Evolutionary conservation across 2,113 vertebrate genomes (phyloP).

Genomic region (Amazona guildingii): DNA sequence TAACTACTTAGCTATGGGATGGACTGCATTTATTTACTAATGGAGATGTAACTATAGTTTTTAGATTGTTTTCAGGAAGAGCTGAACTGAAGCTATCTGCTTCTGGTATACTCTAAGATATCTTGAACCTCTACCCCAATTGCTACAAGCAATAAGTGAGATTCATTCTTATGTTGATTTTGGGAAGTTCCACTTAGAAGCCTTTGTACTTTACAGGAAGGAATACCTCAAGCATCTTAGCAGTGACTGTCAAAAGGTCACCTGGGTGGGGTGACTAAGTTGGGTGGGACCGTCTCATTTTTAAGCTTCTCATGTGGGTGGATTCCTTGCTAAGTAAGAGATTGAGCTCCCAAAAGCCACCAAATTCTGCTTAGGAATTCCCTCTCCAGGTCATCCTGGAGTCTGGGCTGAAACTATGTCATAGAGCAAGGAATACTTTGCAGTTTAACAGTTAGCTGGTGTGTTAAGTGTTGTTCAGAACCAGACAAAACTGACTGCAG

Average conservation of each 20-base stretch:
- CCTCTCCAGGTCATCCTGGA: not conserved
- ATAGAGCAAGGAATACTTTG: not conserved
- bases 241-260: not conserved
- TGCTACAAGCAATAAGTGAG: not conserved
- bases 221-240: not conserved
- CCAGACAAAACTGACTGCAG: not conserved
- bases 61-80: not conserved
- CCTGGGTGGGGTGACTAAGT: fast-evolving
- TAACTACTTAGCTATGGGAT: not conserved
- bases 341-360: not conserved
- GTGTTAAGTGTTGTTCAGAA: not conserved
- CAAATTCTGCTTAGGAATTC: not conserved
- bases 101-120: not conserved
- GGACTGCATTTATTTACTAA: not conserved
- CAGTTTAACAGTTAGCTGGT: not conserved
- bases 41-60: not conserved
- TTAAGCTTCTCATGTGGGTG: not conserved
- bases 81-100: not conserved
- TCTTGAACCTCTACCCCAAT: not conserved
- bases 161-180: too few relatives aligned
- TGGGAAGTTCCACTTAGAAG: not conserved
- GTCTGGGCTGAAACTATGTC: not conserved
- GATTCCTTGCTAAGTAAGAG: not conserved
- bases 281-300: not conserved
- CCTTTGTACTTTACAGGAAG: not conserved